Conservation (phyloP, 1,140 invertebrate species). For the Bilobella aurantiaca region DNA sequence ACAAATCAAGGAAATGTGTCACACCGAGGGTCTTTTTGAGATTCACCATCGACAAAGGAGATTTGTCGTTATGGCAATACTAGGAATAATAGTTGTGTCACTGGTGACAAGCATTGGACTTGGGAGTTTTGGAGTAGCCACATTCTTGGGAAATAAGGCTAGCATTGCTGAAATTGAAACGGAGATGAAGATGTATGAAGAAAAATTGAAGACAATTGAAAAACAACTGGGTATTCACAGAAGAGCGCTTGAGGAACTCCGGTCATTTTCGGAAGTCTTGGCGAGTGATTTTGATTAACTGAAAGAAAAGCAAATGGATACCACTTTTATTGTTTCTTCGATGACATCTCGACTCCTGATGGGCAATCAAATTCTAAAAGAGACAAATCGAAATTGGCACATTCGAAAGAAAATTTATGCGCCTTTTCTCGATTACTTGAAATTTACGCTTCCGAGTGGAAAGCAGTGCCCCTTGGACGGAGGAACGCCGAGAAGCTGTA, state of each 20-base stretch:
- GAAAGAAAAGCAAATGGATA: background rate
- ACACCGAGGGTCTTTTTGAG: background rate
- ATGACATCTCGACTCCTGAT: background rate
- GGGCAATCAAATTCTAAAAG: background rate
- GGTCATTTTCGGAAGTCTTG: no score
- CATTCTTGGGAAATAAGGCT: background rate
- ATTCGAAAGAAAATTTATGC: background rate
- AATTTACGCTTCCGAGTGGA: conserved; percentile 10
- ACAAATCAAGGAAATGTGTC: conserved; percentile 15
- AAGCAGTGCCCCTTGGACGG: conserved; percentile 1
- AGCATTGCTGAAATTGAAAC: background rate
- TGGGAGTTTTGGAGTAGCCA: background rate
- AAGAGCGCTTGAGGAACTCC: background rate
- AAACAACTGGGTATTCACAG: background rate
- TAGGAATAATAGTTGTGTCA: background rate
- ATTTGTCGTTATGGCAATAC: background rate
- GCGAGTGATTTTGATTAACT: background rate
- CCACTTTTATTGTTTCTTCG: background rate
- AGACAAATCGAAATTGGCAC: conserved; percentile 8
- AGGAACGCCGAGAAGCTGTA: background rate
- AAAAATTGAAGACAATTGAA: background rate
- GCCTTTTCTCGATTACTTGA: conserved; percentile 8
- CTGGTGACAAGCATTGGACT: background rate
- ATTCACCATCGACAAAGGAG: background rate
- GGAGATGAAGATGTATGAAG: background rate